These are phyloP conservation scores for Anoplopoma fimbria DNA, from an alignment of 2,113 vertebrate genomes.

Conservation along the genomic window DNA sequence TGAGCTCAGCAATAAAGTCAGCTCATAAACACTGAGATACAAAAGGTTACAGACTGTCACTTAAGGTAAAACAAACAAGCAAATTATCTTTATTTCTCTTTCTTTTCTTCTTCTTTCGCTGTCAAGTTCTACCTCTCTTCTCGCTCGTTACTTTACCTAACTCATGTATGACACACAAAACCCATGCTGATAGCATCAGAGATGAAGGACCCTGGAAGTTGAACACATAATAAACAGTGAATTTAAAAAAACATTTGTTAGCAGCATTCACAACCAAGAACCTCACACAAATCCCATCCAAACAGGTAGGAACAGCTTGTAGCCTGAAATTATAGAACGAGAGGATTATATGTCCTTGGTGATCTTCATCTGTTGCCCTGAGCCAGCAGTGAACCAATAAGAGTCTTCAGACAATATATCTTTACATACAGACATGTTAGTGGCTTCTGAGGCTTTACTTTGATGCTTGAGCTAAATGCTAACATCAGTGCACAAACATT, in stretches of 20 bases:
- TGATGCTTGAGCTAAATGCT: not conserved
- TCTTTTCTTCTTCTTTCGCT: conserved; percentile 9
- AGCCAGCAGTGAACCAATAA: not conserved
- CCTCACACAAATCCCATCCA: not conserved
- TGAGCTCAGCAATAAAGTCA: not conserved
- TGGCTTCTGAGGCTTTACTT: not conserved
- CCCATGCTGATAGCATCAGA: not conserved
- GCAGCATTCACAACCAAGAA: not conserved
- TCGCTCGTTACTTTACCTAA: not conserved
- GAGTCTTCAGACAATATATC: not conserved
- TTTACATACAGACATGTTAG: not conserved
- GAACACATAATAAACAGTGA: not conserved
- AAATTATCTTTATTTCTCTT: not conserved
- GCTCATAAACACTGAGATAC: not conserved
- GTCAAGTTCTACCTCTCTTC: not conserved
- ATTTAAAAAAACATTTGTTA: not conserved
- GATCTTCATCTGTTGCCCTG: not conserved
- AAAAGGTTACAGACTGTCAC: not conserved
- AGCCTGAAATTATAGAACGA: not conserved
- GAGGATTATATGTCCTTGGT: not conserved
- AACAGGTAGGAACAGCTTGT: not conserved
- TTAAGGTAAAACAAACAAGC: not conserved
- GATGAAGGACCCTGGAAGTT: not conserved
- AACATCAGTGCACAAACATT: too few relatives aligned
- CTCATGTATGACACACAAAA: not conserved